These are phyloP conservation scores for Harpalus rufipes DNA, from an alignment of 2,888 invertebrate genomes.

Conservation along the genomic window DNA sequence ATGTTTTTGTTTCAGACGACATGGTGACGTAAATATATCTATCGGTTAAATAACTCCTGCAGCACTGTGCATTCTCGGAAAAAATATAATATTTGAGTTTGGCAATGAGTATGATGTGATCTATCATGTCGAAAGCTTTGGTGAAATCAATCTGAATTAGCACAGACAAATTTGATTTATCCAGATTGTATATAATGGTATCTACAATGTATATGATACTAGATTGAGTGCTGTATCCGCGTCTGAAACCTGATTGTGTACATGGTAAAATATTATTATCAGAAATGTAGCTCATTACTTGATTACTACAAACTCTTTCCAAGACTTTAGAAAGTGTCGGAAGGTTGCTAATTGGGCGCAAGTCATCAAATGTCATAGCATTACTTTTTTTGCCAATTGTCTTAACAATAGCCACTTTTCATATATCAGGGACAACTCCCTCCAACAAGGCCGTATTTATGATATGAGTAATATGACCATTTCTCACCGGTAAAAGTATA, in stretches of 20 bases:
- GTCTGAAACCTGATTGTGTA: neutral
- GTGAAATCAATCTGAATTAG: too few relatives aligned
- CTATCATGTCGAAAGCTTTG: constrained; percentile 6
- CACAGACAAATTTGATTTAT: neutral
- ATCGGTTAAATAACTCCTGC: neutral
- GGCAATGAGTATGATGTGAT: constrained; percentile 6
- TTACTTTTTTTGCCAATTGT: too few relatives aligned
- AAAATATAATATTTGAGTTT: constrained; percentile 12
- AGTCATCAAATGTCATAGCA: neutral
- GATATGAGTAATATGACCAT: neutral
- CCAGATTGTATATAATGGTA: neutral
- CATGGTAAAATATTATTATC: too few relatives aligned
- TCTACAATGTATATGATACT: neutral
- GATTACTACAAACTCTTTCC: too few relatives aligned
- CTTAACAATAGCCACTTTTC: neutral
- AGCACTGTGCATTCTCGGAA: neutral
- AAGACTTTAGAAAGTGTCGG: neutral
- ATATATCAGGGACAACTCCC: neutral
- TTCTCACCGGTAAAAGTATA: neutral
- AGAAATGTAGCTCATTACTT: too few relatives aligned
- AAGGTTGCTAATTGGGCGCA: neutral
- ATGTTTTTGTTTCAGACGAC: neutral
- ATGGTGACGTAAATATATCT: neutral
- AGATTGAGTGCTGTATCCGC: neutral
- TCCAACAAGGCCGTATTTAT: neutral